Base-by-base conservation (phyloP, 2,113 vertebrate species). In the Chelonoidis abingdonii region DNA sequence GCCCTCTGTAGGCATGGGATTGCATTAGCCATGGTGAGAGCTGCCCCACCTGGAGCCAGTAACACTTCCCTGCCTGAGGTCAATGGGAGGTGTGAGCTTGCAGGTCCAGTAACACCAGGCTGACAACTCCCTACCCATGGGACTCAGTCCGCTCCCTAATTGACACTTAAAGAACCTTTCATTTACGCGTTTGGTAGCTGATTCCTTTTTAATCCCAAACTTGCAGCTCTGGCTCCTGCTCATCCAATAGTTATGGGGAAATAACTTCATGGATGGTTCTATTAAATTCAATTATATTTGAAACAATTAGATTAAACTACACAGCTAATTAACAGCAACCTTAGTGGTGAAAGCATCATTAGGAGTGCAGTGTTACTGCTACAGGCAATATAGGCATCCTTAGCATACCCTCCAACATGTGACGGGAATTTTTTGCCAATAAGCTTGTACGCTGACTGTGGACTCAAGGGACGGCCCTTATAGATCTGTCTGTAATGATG, bases 401-500 rank as follows among this genome's bases (percentile, higher is more conserved):
- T 10, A 0, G 4, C 24, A 24, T 54, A 47, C 44, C 80, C 87
- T n/a, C 79, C 3, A 2, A 44, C 5, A 84, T 44, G 8, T 72
- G 5, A 50, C 54, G 86, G 44, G 57, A 17, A 44, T 25, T 62
- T 86, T 76, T 87, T 53, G 69, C 89, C 52, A 56, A 88, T 93
- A 89, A 57, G 27, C 54, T 80, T 27, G 5, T 10, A 3, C 83
- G 35, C 41, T 9, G 29, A 25, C 1, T 78, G 41, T 24, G 83
- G 13, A 44, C 92, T 95, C n/a, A 0, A 1, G 75, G 97, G 97
- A 78, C 38, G 49, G 92, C 94, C 53, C 96, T 96, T 93, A 95
- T 97, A 93, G 95, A 83, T 92, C 97, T 0, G 9, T 96, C 98
- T 93, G 92, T 97, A 97, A 86, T 62, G 85, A 92, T 80, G 98